Evolutionary conservation across 2,113 vertebrate species (phyloP), one percentile per base, ranked within the genome.

Genomic region (Egretta garzetta): DNA sequence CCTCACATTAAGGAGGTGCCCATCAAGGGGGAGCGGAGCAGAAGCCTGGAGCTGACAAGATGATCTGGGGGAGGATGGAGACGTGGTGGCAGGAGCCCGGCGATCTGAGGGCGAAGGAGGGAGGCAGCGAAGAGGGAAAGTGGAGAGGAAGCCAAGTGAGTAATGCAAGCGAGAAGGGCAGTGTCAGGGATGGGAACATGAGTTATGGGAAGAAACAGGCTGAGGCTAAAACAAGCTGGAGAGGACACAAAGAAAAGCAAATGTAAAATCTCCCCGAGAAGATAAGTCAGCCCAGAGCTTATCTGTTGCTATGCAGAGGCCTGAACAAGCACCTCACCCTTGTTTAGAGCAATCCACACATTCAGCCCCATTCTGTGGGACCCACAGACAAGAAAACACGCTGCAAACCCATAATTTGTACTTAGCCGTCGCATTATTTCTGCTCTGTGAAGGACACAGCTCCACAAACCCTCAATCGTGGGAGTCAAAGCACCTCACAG

Each of bases 251-350:
- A 93, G 91, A 67, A 86, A 96, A 70, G 43, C 66, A 74, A 82
- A 71, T 37, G 76, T 45, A 71, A 95, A 89, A 94, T 75, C 41
- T 79, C 53, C 70, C 47, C 10, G 9, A 82, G 70, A 71, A 96
- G 90, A 91, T 93, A 96, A 89, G 88, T 28, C 77, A 68, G 74
- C 62, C 90, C 67, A 75, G 72, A 83, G 72, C 86, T 97, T 97
- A 97, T 97, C 96, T 91, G 80, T 33, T 83, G 81, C 76, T 77
- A 66, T 13, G 10, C 82, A 95, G 93, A 63, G 52, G 80, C 59
- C 80, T 82, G 90, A 92, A 63, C 35, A 41, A 50, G 90, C 60
- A 82, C 45, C 86, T 96, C 82, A 94, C 80, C 85, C 85, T 90
- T 88, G 55, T 55, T 88, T 83, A 74, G 47, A 71, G 55, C 80